A percentile compares a stretch with the other conserved stretches of the same genome.
These are phyloP conservation scores for Phortica okadai DNA, from an alignment of 2,888 invertebrate genomes.

Conservation along the genomic window DNA sequence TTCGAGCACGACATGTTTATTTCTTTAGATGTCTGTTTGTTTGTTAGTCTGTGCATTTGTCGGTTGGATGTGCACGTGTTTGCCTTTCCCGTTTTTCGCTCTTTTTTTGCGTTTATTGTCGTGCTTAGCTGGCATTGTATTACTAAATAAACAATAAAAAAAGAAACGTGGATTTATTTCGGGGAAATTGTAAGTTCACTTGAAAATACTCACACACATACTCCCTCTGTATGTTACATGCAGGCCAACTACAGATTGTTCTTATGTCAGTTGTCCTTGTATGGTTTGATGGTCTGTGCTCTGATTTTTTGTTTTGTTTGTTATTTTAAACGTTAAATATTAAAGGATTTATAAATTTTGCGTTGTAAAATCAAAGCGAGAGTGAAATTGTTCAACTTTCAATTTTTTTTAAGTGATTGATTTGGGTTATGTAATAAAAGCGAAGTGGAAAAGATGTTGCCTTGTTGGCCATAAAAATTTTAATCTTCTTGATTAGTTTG, in stretches of 20 bases:
- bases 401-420: conserved; percentile 1
- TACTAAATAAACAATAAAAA: conserved; percentile 52
- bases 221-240: too few relatives aligned
- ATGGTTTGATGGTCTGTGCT: conserved; percentile 19
- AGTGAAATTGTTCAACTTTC: not conserved
- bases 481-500: too few relatives aligned
- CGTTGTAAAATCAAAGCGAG: not conserved
- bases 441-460: too few relatives aligned
- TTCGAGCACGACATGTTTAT: conserved; percentile 51
- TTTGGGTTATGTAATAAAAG: not conserved
- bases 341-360: conserved; percentile 23
- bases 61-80: conserved; percentile 43
- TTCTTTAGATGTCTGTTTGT: not conserved
- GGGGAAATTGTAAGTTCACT: conserved; percentile 66
- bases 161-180: conserved; percentile 67
- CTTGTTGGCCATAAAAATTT: too few relatives aligned
- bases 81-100: conserved; percentile 45
- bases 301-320: conserved; percentile 23
- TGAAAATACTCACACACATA: conserved; percentile 11
- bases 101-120: conserved; percentile 55
- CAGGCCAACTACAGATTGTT: not conserved
- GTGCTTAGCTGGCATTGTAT: conserved; percentile 63
- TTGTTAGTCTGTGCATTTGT: conserved; percentile 34
- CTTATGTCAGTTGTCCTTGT: not conserved
- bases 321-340: conserved; percentile 9